phyloP scores from a whole-genome alignment of 2,888 invertebrate genomes.

The Drosophila affinis region DNA sequence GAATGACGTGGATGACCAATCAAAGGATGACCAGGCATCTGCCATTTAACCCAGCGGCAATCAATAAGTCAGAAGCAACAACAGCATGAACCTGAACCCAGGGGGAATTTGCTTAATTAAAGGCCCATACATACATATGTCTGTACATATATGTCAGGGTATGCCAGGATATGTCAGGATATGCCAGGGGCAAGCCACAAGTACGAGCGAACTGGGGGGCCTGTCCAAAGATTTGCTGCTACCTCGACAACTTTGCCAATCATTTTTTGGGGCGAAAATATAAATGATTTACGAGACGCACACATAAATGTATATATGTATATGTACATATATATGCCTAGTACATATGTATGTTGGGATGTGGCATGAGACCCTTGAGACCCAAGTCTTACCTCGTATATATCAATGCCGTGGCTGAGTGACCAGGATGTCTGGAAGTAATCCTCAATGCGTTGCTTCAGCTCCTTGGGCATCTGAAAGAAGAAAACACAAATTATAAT shows the following conservation, averaged over 20 bases:
- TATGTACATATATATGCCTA: too few relatives aligned
- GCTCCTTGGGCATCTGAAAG: constrained; percentile 92
- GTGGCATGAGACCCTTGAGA: constrained; percentile 18
- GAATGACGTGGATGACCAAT: constrained; percentile 55
- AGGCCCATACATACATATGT: constrained; percentile 44
- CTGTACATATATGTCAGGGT: constrained; percentile 33
- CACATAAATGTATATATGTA: not conserved
- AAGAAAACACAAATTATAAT: constrained; percentile 29
- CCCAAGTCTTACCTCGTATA: constrained; percentile 91
- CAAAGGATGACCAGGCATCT: constrained; percentile 53
- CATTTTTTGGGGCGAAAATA: constrained; percentile 12
- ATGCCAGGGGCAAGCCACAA: constrained; percentile 30
- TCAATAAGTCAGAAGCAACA: constrained; percentile 67
- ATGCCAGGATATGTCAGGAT: too few relatives aligned
- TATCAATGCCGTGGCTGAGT: constrained; percentile 97
- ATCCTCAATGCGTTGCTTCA: constrained; percentile 98
- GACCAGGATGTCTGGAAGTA: constrained; percentile 99
- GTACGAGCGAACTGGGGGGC: constrained; percentile 18
- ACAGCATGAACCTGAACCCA: constrained; percentile 27
- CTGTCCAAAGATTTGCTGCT: constrained; percentile 46
- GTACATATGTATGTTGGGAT: not conserved
- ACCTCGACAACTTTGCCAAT: constrained; percentile 59
- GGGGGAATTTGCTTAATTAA: constrained; percentile 77
- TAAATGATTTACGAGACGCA: constrained; percentile 36
- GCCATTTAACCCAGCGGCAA: constrained; percentile 66